Evolutionary conservation across 2,797 vertebrate species (phyloP).

Genomic region (Dipus sagitta): DNA sequence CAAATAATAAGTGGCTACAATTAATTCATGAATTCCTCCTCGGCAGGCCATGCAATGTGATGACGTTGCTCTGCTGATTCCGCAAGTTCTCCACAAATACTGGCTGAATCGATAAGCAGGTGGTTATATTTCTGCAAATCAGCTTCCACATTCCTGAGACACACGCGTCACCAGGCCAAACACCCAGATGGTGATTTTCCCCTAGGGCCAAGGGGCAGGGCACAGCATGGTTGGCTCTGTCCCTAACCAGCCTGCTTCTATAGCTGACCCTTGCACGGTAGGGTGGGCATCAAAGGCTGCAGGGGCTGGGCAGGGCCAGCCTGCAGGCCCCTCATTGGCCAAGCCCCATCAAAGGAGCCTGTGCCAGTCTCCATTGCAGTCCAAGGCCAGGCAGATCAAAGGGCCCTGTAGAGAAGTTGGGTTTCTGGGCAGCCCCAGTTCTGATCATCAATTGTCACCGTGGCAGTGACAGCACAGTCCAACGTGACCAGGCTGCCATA

Average conservation of each 20-base stretch:
- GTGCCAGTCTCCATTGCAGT: conserved; percentile 64
- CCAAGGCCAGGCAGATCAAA: conserved; percentile 79
- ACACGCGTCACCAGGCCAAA: neutral
- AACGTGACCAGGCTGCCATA: conserved; percentile 73
- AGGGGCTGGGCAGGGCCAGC: conserved; percentile 4
- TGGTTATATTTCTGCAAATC: conserved; percentile 20
- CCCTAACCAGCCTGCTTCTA: conserved; percentile 8
- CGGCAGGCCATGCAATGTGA: neutral
- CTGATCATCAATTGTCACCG: conserved; percentile 82
- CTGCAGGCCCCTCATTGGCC: conserved; percentile 59
- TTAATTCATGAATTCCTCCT: conserved; percentile 20
- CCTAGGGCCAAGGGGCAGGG: neutral
- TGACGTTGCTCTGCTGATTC: neutral
- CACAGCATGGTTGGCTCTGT: neutral
- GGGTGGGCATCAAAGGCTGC: conserved; percentile 69
- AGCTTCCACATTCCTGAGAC: neutral
- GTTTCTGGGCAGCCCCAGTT: conserved; percentile 77
- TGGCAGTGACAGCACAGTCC: conserved; percentile 79
- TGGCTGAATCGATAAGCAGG: neutral
- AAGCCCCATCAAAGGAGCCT: conserved; percentile 74
- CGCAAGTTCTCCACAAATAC: conserved; percentile 11
- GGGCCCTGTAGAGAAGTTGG: conserved; percentile 71
- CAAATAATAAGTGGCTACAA: neutral
- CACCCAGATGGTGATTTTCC: conserved; percentile 36
- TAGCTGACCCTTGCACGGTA: neutral